These are phyloP conservation scores for Lasius platythorax DNA, from an alignment of 2,888 invertebrate species.

Conservation along the genomic window DNA sequence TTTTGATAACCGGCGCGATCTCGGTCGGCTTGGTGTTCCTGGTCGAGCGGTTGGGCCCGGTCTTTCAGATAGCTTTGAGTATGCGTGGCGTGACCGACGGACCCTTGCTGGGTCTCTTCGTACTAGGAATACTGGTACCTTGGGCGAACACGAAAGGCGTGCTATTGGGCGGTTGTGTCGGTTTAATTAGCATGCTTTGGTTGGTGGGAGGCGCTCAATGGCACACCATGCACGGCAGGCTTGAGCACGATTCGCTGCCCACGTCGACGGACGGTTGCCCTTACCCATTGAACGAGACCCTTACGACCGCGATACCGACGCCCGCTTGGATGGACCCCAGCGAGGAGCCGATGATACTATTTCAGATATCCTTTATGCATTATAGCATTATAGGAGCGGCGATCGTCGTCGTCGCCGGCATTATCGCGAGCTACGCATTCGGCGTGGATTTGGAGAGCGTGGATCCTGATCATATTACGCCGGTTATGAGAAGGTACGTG, in stretches of 20 bases:
- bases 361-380: conserved; percentile 90
- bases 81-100: conserved; percentile 90
- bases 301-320: conserved; percentile 1
- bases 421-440: conserved; percentile 89
- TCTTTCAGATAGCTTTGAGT: conserved; percentile 89
- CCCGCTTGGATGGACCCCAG: conserved; percentile 35
- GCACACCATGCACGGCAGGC: conserved; percentile 71
- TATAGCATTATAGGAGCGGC: conserved; percentile 89
- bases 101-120: conserved; percentile 90
- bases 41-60: conserved; percentile 89
- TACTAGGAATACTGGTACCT: conserved; percentile 90
- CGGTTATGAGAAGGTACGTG: conserved; percentile 86
- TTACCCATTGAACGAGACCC: conserved; percentile 73
- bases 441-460: conserved; percentile 87
- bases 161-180: conserved; percentile 85
- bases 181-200: conserved; percentile 77
- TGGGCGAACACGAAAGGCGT: conserved; percentile 89
- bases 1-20: conserved; percentile 87
- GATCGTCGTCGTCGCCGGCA: conserved; percentile 88
- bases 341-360: conserved; percentile 87
- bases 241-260: conserved; percentile 71
- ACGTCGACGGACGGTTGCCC: conserved; percentile 73
- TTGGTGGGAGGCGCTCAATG: conserved; percentile 80
- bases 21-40: conserved; percentile 88
- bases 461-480: conserved; percentile 88